phyloP scores from a whole-genome alignment of 2,113 vertebrate genomes.

The Nansenia antarctica region DNA sequence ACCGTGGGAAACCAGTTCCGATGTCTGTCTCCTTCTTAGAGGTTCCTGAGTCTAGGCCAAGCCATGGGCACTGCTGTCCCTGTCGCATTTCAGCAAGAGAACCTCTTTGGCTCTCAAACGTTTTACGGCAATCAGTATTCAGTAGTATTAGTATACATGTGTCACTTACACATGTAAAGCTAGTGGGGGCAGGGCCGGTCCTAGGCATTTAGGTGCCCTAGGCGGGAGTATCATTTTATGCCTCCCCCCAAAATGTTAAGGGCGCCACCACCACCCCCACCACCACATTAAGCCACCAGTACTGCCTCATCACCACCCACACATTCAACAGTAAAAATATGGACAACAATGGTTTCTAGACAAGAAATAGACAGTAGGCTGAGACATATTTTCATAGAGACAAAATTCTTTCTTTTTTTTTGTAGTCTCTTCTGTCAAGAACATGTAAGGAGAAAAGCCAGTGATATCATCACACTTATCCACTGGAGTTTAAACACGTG shows the following conservation, averaged over 20 bases:
- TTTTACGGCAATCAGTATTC: conserved; percentile 56
- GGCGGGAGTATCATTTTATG: no score
- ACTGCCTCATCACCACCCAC: no score
- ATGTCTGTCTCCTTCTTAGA: no score
- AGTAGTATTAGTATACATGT: conserved; percentile 46
- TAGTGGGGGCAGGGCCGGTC: no score
- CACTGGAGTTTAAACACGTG: conserved; percentile 54
- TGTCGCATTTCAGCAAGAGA: conserved; percentile 38
- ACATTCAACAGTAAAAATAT: no score
- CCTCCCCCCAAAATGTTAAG: no score
- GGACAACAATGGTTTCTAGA: no score
- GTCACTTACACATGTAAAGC: conserved; percentile 63
- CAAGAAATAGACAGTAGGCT: conserved; percentile 54
- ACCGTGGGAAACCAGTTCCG: not conserved
- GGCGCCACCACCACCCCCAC: no score
- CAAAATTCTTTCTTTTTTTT: no score
- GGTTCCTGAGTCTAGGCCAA: not conserved
- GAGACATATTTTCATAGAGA: no score
- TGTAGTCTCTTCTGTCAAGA: conserved; percentile 34
- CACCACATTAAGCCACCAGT: no score
- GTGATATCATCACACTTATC: conserved; percentile 41
- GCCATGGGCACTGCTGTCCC: not conserved
- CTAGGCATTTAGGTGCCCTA: no score
- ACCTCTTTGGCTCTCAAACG: conserved; percentile 59
- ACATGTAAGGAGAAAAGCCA: conserved; percentile 30